Conservation (phyloP, 2,113 vertebrate genomes). For the Sitta europaea region DNA sequence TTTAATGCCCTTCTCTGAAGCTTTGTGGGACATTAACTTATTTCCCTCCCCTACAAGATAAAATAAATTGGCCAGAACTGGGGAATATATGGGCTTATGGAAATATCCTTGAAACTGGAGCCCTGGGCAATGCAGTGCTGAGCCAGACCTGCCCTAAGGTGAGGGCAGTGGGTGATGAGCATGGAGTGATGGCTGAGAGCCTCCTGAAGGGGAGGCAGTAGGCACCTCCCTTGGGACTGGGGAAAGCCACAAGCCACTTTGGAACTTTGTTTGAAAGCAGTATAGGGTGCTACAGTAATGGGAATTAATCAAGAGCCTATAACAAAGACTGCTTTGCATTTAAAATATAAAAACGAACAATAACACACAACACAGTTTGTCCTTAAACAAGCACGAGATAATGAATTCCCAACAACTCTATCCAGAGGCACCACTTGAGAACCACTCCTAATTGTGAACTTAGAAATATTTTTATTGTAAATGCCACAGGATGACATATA, state of each 20-base stretch:
- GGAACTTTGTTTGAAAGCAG: not conserved
- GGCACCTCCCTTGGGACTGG: not conserved
- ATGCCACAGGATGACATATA: slow-evolving; percentile 39
- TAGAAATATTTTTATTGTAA: slow-evolving; percentile 37
- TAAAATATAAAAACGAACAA: not conserved
- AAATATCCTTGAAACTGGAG: not conserved
- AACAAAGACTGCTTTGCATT: not conserved
- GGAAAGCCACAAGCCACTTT: not conserved
- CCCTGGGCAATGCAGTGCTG: not conserved
- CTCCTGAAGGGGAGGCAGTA: not conserved
- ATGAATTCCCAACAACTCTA: not conserved
- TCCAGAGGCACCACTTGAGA: slow-evolving; percentile 13
- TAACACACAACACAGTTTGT: not conserved
- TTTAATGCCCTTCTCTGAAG: not conserved
- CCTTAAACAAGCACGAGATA: not conserved
- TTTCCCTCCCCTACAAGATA: not conserved
- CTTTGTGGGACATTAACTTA: not conserved
- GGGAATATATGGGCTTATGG: not conserved
- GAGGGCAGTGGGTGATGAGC: not conserved
- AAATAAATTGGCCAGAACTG: not conserved
- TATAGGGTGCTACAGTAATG: not conserved
- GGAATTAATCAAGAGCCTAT: not conserved
- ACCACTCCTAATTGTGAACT: slow-evolving; percentile 17
- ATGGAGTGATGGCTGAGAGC: not conserved
- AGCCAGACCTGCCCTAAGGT: not conserved